Base-by-base conservation (phyloP, 2,888 invertebrate genomes). In the Chouioia cunea region DNA sequence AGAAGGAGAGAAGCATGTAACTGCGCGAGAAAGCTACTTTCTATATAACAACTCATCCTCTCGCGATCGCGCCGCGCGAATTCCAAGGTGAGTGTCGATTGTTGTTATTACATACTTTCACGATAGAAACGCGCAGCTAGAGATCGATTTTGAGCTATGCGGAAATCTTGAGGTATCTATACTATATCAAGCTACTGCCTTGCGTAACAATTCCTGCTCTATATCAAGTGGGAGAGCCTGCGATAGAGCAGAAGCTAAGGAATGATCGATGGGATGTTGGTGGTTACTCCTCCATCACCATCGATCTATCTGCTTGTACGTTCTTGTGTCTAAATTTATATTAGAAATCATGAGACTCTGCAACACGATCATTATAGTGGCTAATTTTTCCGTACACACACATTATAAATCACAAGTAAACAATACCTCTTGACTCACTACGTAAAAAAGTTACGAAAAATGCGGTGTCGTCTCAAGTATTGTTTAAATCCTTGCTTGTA, bases 71-170 rank as follows among this genome's bases (percentile, higher is more conserved):
- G 46, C 14, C 18, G 46, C 36, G 36, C 27, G 18, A 48, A 65
- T 66, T 65, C 65, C 62, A 57, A 52, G 57, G 64, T 58, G 64
- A 69, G 50, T 46, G 56, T 54, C 50, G 46, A 71, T 71, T 58
- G 53, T 63, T 63, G 63, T 58, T 66, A 71, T 67, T 63, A 70
- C 52, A 52, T 62, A 66, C 70, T 71, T 71, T 71, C 71, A 62
- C 70, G 62, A 36, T 6, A 2, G 50, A 20, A 43, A 0, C 1
- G n/a, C 57, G 57, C 43, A 46, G 23, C 10, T 58, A 36, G 23
- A 52, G 44, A 65, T 59, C 50, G 56, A 70, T 65, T 44, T 43
- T 47, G 14, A 15, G n/a, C 57, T 52, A 66, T 43, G 62, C 62
- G 62, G 62, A 66, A 62, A 63, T 22, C 46, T 4, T n/a, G 23